A percentile compares a stretch with the other conserved stretches of the same genome.
These are phyloP conservation scores for Pogoniulus pusillus DNA, from an alignment of 2,797 vertebrate species.

Conservation along the genomic window DNA sequence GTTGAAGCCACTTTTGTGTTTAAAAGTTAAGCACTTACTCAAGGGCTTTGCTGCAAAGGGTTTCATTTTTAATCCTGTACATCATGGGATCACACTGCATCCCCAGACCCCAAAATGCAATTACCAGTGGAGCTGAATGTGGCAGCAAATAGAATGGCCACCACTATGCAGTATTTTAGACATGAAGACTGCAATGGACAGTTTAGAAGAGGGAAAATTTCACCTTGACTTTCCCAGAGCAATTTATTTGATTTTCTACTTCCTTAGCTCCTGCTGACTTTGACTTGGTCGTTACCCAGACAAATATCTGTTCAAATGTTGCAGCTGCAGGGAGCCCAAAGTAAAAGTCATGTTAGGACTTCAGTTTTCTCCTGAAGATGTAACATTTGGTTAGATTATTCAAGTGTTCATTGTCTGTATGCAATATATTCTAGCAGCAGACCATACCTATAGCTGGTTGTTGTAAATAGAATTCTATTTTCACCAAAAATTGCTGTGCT, in stretches of 20 bases:
- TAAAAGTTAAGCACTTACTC: neutral
- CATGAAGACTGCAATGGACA: neutral
- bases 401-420: neutral
- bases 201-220: neutral
- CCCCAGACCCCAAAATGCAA: neutral
- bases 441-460: neutral
- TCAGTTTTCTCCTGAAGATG: neutral
- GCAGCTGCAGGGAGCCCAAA: neutral
- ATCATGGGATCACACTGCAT: neutral
- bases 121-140: neutral
- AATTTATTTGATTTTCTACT: conserved; percentile 3
- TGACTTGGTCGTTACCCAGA: neutral
- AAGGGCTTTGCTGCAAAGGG: neutral
- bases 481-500: neutral
- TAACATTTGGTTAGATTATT: neutral
- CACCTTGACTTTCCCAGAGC: neutral
- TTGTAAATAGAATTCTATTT: neutral
- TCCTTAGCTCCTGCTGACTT: neutral
- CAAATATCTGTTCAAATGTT: neutral
- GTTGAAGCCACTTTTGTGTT: neutral
- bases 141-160: neutral
- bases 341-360: neutral
- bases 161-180: neutral
- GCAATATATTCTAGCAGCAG: neutral
- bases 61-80: neutral